Conservation (phyloP, 2,797 vertebrate genomes). For the Tokudaia muenninki region DNA sequence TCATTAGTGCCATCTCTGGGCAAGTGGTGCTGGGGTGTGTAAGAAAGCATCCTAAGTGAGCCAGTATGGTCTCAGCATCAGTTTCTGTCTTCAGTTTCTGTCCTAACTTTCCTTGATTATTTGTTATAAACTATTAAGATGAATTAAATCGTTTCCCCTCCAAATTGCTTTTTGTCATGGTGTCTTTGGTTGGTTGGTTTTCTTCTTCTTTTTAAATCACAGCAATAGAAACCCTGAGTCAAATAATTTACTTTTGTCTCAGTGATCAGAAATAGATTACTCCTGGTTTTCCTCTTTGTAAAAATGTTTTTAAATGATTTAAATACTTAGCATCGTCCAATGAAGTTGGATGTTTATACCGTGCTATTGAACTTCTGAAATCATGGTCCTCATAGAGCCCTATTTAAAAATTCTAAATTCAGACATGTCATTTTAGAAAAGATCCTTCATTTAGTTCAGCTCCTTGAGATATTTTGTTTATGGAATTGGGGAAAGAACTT, state of each 20-base stretch:
- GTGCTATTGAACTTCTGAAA: slow-evolving; percentile 2
- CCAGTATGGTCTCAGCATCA: background rate
- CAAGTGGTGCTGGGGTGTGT: background rate
- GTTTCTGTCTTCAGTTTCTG: background rate
- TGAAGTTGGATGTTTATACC: slow-evolving; percentile 45
- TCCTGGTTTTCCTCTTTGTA: slow-evolving; percentile 39
- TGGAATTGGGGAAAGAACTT: slow-evolving; percentile 46
- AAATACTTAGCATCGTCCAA: background rate
- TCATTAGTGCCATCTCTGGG: too few relatives aligned
- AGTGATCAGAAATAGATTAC: slow-evolving; percentile 4
- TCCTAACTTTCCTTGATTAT: background rate
- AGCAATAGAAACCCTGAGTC: background rate
- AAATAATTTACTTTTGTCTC: slow-evolving; percentile 5
- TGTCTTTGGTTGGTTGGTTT: background rate
- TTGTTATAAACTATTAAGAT: background rate
- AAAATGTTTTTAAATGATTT: slow-evolving; percentile 45
- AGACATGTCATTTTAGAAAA: slow-evolving; percentile 17
- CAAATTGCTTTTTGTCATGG: background rate
- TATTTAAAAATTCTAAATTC: slow-evolving; percentile 41
- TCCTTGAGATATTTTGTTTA: slow-evolving; percentile 43
- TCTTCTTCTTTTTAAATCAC: background rate
- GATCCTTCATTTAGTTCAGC: background rate
- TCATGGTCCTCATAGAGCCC: background rate
- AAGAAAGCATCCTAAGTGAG: background rate
- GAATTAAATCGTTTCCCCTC: background rate